A percentile compares a stretch with the other conserved stretches of the same genome.
Conservation (phyloP, 2,797 vertebrate genomes). For the Mormyrus hasselquistii region DNA sequence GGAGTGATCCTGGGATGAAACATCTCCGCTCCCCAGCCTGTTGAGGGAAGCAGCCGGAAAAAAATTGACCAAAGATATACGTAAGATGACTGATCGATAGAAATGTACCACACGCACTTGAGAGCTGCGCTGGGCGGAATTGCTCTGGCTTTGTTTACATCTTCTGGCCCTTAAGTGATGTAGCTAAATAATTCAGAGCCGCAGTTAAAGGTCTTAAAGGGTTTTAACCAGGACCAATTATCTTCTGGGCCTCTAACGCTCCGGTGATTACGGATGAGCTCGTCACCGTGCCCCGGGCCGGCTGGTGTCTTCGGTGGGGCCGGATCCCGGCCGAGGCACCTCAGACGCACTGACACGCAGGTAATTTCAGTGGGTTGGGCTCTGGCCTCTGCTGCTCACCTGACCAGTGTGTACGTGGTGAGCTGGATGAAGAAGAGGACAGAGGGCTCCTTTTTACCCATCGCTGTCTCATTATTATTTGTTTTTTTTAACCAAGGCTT, state of each 20-base stretch:
- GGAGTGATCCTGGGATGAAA: background rate
- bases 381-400: background rate
- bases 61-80: background rate
- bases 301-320: background rate
- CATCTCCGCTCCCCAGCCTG: background rate
- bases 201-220: slow-evolving; percentile 27
- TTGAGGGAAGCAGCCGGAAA: background rate
- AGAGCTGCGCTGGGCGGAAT: slow-evolving; percentile 3
- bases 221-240: slow-evolving; percentile 28
- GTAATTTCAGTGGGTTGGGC: background rate
- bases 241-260: slow-evolving; percentile 11
- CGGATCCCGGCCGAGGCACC: background rate
- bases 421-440: background rate
- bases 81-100: background rate
- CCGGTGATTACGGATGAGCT: slow-evolving; percentile 24
- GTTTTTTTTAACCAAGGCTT: background rate
- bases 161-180: slow-evolving; percentile 19
- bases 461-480: background rate
- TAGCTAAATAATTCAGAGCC: slow-evolving; percentile 24
- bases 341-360: background rate
- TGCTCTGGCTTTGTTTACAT: slow-evolving; percentile 20
- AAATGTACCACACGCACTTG: slow-evolving; percentile 15
- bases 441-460: background rate
- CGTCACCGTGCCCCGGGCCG: background rate
- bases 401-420: background rate